These are phyloP conservation scores for Cossypha polioptera DNA, from an alignment of 2,797 vertebrate genomes.

Conservation along the genomic window DNA sequence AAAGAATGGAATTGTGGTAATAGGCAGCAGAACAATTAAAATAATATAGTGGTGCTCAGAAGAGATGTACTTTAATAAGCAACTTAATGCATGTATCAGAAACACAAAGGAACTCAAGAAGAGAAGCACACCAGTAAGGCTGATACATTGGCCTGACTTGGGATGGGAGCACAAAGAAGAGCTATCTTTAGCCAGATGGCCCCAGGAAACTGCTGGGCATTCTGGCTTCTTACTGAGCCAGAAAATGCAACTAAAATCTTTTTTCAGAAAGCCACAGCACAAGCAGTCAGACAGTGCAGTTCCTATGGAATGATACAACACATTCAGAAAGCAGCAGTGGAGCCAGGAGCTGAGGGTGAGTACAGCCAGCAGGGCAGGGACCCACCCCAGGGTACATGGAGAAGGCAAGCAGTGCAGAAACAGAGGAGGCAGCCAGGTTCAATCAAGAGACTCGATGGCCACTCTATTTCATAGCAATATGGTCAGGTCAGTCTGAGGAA, in stretches of 20 bases:
- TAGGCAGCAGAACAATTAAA: not conserved
- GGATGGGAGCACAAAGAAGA: not conserved
- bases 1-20: not conserved
- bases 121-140: not conserved
- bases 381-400: not conserved
- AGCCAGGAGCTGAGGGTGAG: not conserved
- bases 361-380: not conserved
- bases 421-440: not conserved
- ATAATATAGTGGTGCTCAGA: not conserved
- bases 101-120: rapidly evolving
- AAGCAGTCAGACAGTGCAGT: not conserved
- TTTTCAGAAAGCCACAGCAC: not conserved
- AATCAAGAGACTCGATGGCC: not conserved
- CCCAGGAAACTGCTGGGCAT: not conserved
- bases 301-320: rapidly evolving
- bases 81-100: not conserved
- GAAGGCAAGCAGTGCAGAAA: not conserved
- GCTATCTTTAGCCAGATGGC: not conserved
- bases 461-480: not conserved
- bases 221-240: not conserved
- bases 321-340: not conserved
- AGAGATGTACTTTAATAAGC: not conserved
- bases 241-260: not conserved
- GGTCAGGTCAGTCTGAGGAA: not conserved
- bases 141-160: not conserved